Base-by-base conservation (phyloP, 2,797 vertebrate species). In the Sitta carolinensis region DNA sequence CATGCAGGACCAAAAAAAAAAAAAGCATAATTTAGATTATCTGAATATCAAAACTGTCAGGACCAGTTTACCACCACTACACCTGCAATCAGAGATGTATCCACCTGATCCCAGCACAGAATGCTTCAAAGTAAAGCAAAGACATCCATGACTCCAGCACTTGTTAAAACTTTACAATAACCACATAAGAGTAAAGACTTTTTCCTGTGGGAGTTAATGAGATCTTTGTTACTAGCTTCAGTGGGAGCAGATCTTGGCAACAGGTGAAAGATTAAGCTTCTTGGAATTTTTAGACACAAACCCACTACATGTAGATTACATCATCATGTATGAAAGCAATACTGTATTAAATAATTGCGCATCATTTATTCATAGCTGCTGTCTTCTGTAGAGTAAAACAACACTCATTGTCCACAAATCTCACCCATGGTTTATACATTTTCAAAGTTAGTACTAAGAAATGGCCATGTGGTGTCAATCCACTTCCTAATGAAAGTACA, bases 281-380 rank as follows among this genome's bases (percentile, higher is more conserved):
- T 52, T 84, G 29, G 83, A 91, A 78, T 82, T 91, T 94, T 94
- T 62, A 69, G 82, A 91, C 58, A 73, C 38, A 88, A 89, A 70
- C 7, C 30, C 11, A 17, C 42, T 83, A 57, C 3, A 5, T 3
- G 27, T 85, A 64, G 51, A 87, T 83, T 79, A 90, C 52, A 61
- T 79, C 62, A 74, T 50, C 32, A 32, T 12, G 4, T 73, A 79
- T 10, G 30, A 93, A 89, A 76, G 66, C n/a, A 67, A 45, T 43
- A 58, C 47, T 68, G 32, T 66, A 80, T 66, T 69, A 87, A 78
- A 61, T 43, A 81, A 81, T 13, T 82, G 62, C 1, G 0, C 51
- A 50, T 54, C 16, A 20, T 67, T 90, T 93, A 79, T 69, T 88
- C 36, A 43, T 30, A 47, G 62, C 27, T 61, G 62, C 22, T 76